phyloP scores from a whole-genome alignment of 1,140 invertebrate species.

The Drosophila littoralis region DNA sequence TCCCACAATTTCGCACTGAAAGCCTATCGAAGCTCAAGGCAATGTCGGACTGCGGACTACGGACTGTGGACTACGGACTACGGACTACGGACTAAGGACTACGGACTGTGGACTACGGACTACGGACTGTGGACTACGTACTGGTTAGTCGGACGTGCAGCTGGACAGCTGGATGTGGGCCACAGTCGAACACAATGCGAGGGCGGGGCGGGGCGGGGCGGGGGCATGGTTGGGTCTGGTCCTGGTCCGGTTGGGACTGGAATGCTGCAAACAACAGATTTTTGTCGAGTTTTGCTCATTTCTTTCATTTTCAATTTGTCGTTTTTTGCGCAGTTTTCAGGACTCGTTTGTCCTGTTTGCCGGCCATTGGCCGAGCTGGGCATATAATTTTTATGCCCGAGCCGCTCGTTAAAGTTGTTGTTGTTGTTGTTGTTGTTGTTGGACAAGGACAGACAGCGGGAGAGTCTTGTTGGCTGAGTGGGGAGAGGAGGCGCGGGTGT shows the following conservation, averaged over 20 bases:
- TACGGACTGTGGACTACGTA: constrained; percentile 4
- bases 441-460: constrained; percentile 2
- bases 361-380: constrained; percentile 66
- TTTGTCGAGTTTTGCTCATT: constrained; percentile 69
- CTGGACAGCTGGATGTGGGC: constrained; percentile 35
- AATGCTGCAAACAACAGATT: constrained; percentile 74
- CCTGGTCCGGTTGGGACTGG: not conserved
- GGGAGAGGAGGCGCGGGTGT: constrained; percentile 20
- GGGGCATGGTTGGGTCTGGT: constrained; percentile 14
- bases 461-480: not conserved
- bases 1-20: constrained; percentile 55
- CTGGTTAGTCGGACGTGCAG: constrained; percentile 28
- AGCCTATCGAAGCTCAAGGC: constrained; percentile 73
- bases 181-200: constrained; percentile 54
- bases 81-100: constrained; percentile 19
- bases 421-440: too few species aligned
- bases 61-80: not conserved
- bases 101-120: not conserved
- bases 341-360: constrained; percentile 20
- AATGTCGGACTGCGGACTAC: constrained; percentile 44
- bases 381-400: constrained; percentile 74
- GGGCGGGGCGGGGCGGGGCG: constrained; percentile 18
- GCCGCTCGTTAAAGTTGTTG: constrained; percentile 69
- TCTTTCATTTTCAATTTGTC: constrained; percentile 75
- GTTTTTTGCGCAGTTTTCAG: constrained; percentile 69